A percentile compares a stretch with the other conserved stretches of the same genome.
phyloP scores from a whole-genome alignment of 2,113 vertebrate species.

The Verasper variegatus region DNA sequence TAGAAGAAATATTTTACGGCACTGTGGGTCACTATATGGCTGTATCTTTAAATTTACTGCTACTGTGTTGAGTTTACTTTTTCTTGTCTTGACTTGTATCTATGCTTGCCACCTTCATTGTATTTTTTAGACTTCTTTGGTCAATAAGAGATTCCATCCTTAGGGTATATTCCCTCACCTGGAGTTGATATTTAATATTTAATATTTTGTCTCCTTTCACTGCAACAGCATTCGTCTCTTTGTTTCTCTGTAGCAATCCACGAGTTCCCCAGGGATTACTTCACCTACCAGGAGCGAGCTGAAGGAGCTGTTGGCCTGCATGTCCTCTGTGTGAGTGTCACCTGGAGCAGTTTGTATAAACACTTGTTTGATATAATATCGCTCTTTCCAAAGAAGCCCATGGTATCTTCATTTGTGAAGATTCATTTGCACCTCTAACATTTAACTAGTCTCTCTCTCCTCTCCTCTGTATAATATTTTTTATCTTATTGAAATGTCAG shows the following conservation, averaged over 20 bases:
- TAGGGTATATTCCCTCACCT: not conserved
- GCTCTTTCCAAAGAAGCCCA: no score
- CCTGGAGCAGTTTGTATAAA: not conserved
- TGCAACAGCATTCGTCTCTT: not conserved
- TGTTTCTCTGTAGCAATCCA: constrained; percentile 86
- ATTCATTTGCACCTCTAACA: no score
- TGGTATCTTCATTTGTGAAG: no score
- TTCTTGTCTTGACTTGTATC: no score
- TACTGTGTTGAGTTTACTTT: no score
- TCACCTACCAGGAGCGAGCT: constrained; percentile 88
- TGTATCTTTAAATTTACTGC: no score
- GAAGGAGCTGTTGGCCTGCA: constrained; percentile 93
- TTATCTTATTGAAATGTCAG: no score
- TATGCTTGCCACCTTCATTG: not conserved
- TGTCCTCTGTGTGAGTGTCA: constrained; percentile 91
- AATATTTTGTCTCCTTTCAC: not conserved
- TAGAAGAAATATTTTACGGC: no score
- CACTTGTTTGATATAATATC: no score
- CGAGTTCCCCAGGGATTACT: constrained; percentile 94
- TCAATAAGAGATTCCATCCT: not conserved
- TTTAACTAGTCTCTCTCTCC: no score
- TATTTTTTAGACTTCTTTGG: not conserved
- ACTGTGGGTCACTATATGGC: no score
- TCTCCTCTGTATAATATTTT: no score
- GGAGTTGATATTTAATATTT: not conserved